Evolutionary conservation across 2,113 vertebrate species (phyloP), one percentile per base, ranked within the genome.

Genomic region (Todiramphus saurophagus): DNA sequence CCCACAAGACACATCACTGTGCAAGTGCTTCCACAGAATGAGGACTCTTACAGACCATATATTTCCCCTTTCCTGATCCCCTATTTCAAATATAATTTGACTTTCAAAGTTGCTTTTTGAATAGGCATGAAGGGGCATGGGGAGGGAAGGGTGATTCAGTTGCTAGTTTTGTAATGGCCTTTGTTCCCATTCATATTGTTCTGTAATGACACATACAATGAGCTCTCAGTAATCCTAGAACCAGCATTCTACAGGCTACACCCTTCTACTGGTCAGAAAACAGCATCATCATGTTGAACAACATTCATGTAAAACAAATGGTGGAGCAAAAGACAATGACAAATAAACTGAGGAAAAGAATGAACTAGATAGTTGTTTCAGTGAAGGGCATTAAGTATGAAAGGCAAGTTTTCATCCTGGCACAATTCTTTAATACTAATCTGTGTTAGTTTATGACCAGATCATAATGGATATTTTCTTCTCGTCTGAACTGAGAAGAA

Each of bases 361-460:
- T n/a, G 39, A 91, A 89, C 48, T 66, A 86, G 83, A 93, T 78
- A 95, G 87, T 68, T 16, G 28, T 91, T 94, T 72, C 96, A 96
- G 72, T 53, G 67, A 90, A 83, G 5, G 11, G 46, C 59, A 82
- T 87, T 94, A 95, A 91, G 67, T 72, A 92, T 82, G 69, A 24
- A 84, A 96, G 79, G 64, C 83, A 68, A 91, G 39, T 77, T 96
- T 90, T 93, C 69, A 51, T 91, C 11, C 75, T 95, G 85, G 66
- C 76, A 83, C 92, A 93, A 93, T 87, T 95, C 69, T 94, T 95
- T 67, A 89, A 78, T 89, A 82, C 58, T 91, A 85, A 63, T 94
- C 77, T 83, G 58, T 70, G 68, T 80, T 97, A 92, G 91, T 97
- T 97, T 97, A 93, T 91, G 68, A 90, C 76, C 85, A 81, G 79